Evolutionary conservation across 30 jellyfish, hydroid and myxozoan genomes (phyloP), one percentile per base, ranked within the genome.

Genomic region (Sanderia malayensis): DNA sequence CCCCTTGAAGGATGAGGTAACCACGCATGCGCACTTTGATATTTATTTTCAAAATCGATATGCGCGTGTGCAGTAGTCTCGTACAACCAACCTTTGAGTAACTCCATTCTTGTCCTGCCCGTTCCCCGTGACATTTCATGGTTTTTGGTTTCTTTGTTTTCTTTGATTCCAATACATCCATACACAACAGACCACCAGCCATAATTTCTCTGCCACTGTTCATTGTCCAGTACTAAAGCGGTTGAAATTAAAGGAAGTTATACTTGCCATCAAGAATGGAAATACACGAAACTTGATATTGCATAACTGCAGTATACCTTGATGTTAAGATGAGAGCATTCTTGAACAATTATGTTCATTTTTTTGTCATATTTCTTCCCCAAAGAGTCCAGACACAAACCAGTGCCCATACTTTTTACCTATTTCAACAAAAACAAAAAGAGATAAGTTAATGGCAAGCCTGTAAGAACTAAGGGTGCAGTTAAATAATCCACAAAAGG

Each of bases 61-160:
- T n/a, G n/a, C n/a, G n/a, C n/a, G n/a, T n/a, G n/a, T n/a, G n/a
- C n/a, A n/a, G n/a, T n/a, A n/a, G n/a, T n/a, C n/a, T n/a, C n/a
- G n/a, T n/a, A n/a, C n/a, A 31, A 62, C 80, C 41, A 60, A 87
- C 96, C 84, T 55, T 45, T 2, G 73, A 74, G 29, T 15, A 81
- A 2, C 25, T 27, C 96, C 96, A 87, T 63, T 76, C 84, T 47
- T 87, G 96, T n/a, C 96, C 96, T 20, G 94, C 79, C 0, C 53
- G 49, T 30, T 87, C 94, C 9, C 92, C 95, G 47, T 87, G 96
- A 37, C 96, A 87, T 52, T 87, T 87, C 96, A 87, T 87, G 6
- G 79, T 37, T 33, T 81, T 59, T 30, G 80, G 58, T 63, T 76
- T 67, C 7, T 71, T 58, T 25, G 79, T 44, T 28, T 61, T 68